Base-by-base conservation (phyloP, 2,888 invertebrate species). In the Stenodera caucasica region DNA sequence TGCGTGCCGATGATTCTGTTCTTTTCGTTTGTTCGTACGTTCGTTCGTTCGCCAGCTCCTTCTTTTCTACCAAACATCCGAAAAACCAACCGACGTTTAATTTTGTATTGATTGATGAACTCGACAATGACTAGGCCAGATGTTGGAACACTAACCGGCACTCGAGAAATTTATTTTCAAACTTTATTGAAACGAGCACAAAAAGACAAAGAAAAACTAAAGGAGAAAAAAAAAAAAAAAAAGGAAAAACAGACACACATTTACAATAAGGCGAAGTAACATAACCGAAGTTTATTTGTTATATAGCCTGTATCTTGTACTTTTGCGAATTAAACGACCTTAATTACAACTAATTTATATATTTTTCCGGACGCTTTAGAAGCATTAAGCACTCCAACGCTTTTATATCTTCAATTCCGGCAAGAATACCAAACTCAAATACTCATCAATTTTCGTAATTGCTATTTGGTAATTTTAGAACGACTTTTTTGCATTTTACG, bases 51-150 rank as follows among this genome's bases (percentile, higher is more conserved):
- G 3, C 7, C 26, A 5, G 7, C 26, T 26, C 5, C 26, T 26
- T 26, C 5, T 5, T 26, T 4, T 26, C 2, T 2, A 26, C 26
- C 26, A 26, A 26, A 2, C 26, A 26, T 26, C 26, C 26, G 5
- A 23, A 23, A 23, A 45, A 45, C 29, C 23, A 37, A 53, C 53
- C n/a, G 18, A 26, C 33, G 3, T 54, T 60, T 63, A 63, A 63
- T 60, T 54, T 54, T 54, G 54, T 60, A 63, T 63, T 60, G 63
- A 63, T 63, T 63, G 60, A 60, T 63, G 63, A 61, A 54, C 40
- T 57, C 30, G 50, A 33, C 53, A 54, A 61, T 61, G 61, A 57
- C 60, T 49, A 29, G 45, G 56, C 55, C 55, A 57, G 57, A 57
- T 54, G 53, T 55, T 40, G 57, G 30, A 51, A 57, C 53, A 61